phyloP scores from a whole-genome alignment of 2,113 vertebrate genomes.

The Pollachius pollachius region DNA sequence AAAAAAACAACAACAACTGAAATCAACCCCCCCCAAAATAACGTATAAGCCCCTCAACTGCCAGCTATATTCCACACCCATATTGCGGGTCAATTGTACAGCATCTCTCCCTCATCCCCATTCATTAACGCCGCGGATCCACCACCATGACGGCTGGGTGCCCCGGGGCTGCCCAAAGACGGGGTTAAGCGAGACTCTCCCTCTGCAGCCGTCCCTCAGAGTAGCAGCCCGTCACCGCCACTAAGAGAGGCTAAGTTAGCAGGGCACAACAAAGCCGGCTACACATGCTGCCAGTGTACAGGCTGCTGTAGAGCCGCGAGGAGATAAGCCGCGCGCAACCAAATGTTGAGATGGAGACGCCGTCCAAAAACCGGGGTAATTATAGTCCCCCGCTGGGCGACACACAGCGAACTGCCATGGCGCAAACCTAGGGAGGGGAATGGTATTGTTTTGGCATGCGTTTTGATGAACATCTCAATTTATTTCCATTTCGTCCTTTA shows the following conservation, averaged over 20 bases:
- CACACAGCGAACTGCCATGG: conserved; percentile 23
- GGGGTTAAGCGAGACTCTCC: not conserved
- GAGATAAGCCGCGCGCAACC: conserved; percentile 69
- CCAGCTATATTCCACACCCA: no score
- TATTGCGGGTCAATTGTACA: no score
- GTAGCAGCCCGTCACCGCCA: conserved; percentile 60
- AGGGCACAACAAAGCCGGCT: conserved; percentile 69
- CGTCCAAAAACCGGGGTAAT: conserved; percentile 61
- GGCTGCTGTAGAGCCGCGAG: conserved; percentile 71
- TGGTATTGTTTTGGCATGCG: not conserved
- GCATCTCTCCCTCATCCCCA: no score
- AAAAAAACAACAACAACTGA: no score
- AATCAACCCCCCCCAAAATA: no score
- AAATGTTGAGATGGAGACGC: conserved; percentile 56
- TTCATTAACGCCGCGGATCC: conserved; percentile 28
- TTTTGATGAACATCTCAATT: no score
- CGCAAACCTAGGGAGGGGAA: not conserved
- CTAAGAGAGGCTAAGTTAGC: conserved; percentile 66
- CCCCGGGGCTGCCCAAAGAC: no score
- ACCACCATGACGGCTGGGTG: conserved; percentile 7
- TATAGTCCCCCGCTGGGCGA: conserved; percentile 52
- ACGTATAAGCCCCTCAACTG: no score
- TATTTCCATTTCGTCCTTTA: no score
- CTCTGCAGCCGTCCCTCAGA: conserved; percentile 57
- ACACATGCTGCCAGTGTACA: conserved; percentile 75